Evolutionary conservation across 1,140 invertebrate species (phyloP), one percentile per base, ranked within the genome.

Genomic region (Drosophila serrata): DNA sequence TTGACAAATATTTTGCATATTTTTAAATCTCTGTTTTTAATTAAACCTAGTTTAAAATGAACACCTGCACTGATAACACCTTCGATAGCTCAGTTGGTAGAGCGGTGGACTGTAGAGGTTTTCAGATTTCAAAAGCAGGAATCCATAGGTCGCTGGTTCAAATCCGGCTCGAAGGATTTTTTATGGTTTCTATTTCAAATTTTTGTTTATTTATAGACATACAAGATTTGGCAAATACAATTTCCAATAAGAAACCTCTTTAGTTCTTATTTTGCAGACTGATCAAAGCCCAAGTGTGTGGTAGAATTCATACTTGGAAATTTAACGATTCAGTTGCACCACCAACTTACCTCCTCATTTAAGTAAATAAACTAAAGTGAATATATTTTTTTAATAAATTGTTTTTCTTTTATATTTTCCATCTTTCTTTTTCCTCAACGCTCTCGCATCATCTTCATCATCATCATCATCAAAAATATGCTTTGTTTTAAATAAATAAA

Each of bases 1-100:
- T 42, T 19, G 9, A 5, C 5, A 4, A 5, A 4, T 24, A 9
- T 12, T 24, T 8, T 8, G n/a, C n/a, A n/a, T 27, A 46, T 27
- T 29, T 29, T 9, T 33, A 33, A 33, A 33, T 33, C 31, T 1
- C 1, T 33, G 31, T 1, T 3, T 33, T 0, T 33, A 9, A 33
- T 0, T 33, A 33, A 33, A 24, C 24, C 24, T 24, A 24, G 2
- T 9, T 17, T 17, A 31, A 12, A 49, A 49, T 17, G 0, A 31
- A 31, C 53, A 65, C 53, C 39, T 75, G 60, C 0, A 0, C 17
- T 35, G 9, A 31, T 31, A 80, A 53, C 61, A 90, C 95, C 95
- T 96, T 96, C 95, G 95, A 95, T 96, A 96, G 95, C 95, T 96
- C 96, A 96, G 95, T 96, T 97, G 96, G 96, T 96, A 96, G 96